Conservation (phyloP, 2,797 vertebrate species). For the Microcaecilia unicolor region DNA sequence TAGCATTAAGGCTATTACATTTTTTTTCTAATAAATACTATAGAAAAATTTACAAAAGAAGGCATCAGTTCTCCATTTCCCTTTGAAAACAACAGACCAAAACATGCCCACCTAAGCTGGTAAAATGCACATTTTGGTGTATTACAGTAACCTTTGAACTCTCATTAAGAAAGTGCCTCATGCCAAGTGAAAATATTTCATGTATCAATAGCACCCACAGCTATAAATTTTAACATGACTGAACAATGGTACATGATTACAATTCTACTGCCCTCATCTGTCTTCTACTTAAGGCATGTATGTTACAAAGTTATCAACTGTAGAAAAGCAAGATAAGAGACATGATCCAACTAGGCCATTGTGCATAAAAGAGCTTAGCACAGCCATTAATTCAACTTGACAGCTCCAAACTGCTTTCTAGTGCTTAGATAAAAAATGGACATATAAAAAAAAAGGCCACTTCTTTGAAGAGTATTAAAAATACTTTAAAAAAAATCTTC, state of each 20-base stretch:
- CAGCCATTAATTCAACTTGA: slow-evolving; percentile 32
- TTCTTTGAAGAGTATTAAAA: slow-evolving; percentile 37
- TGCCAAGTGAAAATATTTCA: slow-evolving; percentile 29
- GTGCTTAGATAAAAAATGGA: slow-evolving; percentile 70
- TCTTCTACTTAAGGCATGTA: slow-evolving; percentile 35
- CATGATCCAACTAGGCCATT: slow-evolving; percentile 28
- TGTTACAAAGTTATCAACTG: slow-evolving; percentile 24
- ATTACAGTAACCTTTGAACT: slow-evolving; percentile 23
- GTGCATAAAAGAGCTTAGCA: slow-evolving; percentile 18
- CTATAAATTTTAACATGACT: too few species aligned
- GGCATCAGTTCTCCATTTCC: slow-evolving; percentile 41
- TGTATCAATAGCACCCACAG: slow-evolving; percentile 24
- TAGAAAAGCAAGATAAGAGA: slow-evolving; percentile 24
- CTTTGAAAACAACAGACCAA: slow-evolving; percentile 27
- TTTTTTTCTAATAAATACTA: slow-evolving; percentile 60
- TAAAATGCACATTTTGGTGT: slow-evolving; percentile 36
- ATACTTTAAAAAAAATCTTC: slow-evolving; percentile 62
- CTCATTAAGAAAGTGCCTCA: slow-evolving; percentile 44
- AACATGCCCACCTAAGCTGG: slow-evolving; percentile 28
- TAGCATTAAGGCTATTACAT: slow-evolving; percentile 57
- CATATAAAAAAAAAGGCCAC: slow-evolving; percentile 48
- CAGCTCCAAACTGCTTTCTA: slow-evolving; percentile 68
- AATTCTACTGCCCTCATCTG: slow-evolving; percentile 24
- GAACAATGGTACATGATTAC: slow-evolving; percentile 20
- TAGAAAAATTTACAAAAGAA: slow-evolving; percentile 60